These are phyloP conservation scores for Caradrina kadenii DNA, from an alignment of 2,888 invertebrate species.

Conservation along the genomic window DNA sequence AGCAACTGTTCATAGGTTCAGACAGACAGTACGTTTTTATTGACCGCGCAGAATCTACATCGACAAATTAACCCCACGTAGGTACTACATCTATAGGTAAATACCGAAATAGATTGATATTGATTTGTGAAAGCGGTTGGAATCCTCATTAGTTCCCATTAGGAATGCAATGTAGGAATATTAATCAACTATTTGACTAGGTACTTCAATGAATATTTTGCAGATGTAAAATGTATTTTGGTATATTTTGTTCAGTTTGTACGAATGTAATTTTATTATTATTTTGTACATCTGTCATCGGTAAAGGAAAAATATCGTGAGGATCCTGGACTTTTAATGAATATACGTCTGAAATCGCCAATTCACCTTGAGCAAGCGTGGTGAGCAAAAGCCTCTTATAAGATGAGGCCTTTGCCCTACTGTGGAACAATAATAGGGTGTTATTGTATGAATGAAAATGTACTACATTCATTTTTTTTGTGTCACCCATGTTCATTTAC, in stretches of 20 bases:
- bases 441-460: too few species aligned
- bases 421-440: too few species aligned
- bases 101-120: constrained; percentile 44
- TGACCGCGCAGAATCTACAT: constrained; percentile 14
- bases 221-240: constrained; percentile 7
- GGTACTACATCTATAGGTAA: background rate
- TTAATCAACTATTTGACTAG: constrained; percentile 43
- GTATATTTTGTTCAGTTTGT: constrained; percentile 10
- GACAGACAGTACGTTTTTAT: constrained; percentile 27
- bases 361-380: too few species aligned
- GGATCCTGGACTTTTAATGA: too few species aligned
- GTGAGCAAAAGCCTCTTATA: too few species aligned
- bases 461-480: too few species aligned
- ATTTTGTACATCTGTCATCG: too few species aligned
- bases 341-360: too few species aligned
- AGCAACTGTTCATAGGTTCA: constrained; percentile 13
- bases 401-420: too few species aligned
- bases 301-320: too few species aligned
- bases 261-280: too few species aligned
- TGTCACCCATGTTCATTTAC: too few species aligned
- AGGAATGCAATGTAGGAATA: constrained; percentile 29
- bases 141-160: constrained; percentile 45
- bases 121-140: constrained; percentile 36
- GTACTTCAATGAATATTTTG: constrained; percentile 6
- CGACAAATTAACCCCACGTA: constrained; percentile 28